Conservation (phyloP, 2,113 vertebrate species). For the Cyanoderma ruficeps region DNA sequence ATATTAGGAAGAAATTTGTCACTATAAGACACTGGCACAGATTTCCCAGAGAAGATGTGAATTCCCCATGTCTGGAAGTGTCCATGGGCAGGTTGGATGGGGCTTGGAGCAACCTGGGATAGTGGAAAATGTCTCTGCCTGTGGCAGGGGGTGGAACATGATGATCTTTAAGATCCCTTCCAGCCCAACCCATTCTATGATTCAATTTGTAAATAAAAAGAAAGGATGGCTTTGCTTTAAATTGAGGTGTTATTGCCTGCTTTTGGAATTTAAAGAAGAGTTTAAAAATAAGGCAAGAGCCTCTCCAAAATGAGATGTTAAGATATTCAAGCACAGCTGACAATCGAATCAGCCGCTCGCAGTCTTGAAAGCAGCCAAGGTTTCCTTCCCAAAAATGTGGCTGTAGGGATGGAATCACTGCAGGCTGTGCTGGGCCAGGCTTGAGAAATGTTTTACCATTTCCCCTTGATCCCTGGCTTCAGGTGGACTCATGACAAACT, state of each 20-base stretch:
- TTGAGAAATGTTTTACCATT: background rate
- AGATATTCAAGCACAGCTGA: slow-evolving; percentile 9
- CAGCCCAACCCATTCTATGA: background rate
- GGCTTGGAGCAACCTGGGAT: background rate
- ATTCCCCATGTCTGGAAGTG: background rate
- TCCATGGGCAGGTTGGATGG: fast-evolving
- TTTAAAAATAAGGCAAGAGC: slow-evolving; percentile 18
- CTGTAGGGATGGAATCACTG: background rate
- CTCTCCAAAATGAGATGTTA: slow-evolving; percentile 19
- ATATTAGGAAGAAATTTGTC: background rate
- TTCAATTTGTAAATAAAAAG: background rate
- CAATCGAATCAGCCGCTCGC: background rate
- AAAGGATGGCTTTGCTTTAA: background rate
- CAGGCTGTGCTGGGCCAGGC: background rate
- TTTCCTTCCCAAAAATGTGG: background rate
- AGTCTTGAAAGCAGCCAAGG: background rate
- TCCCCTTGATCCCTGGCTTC: background rate
- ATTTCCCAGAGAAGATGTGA: background rate
- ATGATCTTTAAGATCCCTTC: background rate
- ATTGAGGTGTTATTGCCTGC: background rate
- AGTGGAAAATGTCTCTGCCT: background rate
- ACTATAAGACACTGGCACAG: background rate
- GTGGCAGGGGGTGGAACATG: background rate
- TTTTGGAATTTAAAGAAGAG: background rate
- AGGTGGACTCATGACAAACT: background rate